Evolutionary conservation across 2,113 vertebrate species (phyloP).

Genomic region (Pteruthius melanotis): DNA sequence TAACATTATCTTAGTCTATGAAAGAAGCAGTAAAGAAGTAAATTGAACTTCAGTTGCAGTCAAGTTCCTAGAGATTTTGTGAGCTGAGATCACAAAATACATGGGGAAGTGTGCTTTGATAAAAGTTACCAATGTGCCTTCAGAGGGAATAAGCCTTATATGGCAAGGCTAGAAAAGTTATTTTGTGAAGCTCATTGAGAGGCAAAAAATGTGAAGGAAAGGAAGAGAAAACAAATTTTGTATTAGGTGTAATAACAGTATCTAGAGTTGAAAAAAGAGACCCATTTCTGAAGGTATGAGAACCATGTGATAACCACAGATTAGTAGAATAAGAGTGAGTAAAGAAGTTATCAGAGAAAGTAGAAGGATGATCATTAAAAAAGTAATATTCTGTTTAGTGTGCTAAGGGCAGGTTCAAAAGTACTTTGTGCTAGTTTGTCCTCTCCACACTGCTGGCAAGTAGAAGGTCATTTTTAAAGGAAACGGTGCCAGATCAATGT

Average conservation of each 20-base stretch:
- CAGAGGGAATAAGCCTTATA: background rate
- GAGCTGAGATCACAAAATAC: background rate
- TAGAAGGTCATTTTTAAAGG: background rate
- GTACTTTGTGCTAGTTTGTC: background rate
- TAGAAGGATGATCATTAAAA: background rate
- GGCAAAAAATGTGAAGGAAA: background rate
- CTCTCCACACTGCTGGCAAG: background rate
- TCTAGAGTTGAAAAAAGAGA: background rate
- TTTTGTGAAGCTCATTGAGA: background rate
- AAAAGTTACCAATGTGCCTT: background rate
- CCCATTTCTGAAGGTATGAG: background rate
- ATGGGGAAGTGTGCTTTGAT: background rate
- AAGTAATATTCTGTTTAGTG: background rate
- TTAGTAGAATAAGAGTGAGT: background rate
- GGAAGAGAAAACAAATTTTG: background rate
- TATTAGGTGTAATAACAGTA: background rate
- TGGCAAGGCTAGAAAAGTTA: background rate
- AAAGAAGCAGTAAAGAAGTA: slow-evolving; percentile 2
- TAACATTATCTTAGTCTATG: background rate
- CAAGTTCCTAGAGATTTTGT: background rate
- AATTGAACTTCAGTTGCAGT: background rate
- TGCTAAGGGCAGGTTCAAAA: background rate
- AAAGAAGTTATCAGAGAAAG: background rate
- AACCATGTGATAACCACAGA: background rate
- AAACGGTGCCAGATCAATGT: background rate